Base-by-base conservation (phyloP, 2,797 vertebrate species). In the Poeciliopsis gracilis region DNA sequence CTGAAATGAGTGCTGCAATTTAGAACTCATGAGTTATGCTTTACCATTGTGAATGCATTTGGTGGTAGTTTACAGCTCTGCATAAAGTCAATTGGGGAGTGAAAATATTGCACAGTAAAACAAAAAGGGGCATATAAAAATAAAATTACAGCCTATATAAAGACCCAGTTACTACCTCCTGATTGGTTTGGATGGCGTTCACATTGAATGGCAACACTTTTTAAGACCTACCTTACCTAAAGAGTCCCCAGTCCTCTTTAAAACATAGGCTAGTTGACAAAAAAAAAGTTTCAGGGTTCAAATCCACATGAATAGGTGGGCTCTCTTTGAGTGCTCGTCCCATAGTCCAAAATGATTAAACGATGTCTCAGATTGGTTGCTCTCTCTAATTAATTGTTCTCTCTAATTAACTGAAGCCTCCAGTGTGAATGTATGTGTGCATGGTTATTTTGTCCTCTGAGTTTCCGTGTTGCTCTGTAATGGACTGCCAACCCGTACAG, bases 1-100 rank as follows among this genome's bases (percentile, higher is more conserved):
- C 76, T 18, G 80, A 86, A 80, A 81, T 30, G 25, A 84, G 55
- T 43, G 46, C 13, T 28, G 28, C 59, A 79, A 77, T 84, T 79
- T 72, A 70, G 8, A 12, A 66, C 41, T 82, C 72, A 83, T 80
- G 25, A 82, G 84, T 85, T 72, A 47, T 12, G 28, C 43, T 72
- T 75, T 77, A 75, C 81, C 55, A 77, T 63, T 81, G 36, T 79
- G 69, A 78, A 47, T 41, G 55, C 84, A 47, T 12, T 79, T 20
- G 77, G 77, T 53, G 70, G 77, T 76, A 49, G 46, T 84, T 84
- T 75, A 76, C 53, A 43, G 72, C 28, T 47, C 33, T 78, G 70
- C 67, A 75, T 81, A n/a, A 78, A 80, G 33, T 80, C 41, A 73
- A 77, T 76, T 77, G 80, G 25, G 45, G 23, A 81, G 28, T 77